These are phyloP conservation scores for Condylostylus longicornis DNA, from an alignment of 1,140 invertebrate species.

Conservation along the genomic window DNA sequence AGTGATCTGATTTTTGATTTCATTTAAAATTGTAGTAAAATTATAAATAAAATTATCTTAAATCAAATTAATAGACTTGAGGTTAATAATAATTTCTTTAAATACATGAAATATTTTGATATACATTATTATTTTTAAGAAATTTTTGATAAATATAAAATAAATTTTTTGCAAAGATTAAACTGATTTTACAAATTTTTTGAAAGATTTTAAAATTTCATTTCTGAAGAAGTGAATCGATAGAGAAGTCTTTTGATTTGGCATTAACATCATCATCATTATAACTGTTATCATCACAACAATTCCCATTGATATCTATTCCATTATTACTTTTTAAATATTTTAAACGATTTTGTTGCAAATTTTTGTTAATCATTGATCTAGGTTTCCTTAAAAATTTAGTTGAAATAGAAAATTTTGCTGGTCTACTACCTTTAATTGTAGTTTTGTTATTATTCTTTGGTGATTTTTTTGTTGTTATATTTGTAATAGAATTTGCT, in stretches of 20 bases:
- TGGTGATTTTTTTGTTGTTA: constrained; percentile 2
- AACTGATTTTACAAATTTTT: too few species aligned
- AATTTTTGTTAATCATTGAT: constrained; percentile 13
- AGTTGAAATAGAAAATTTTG: constrained; percentile 29
- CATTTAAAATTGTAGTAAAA: too few species aligned
- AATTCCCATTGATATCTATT: constrained; percentile 3
- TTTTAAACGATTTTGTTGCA: not conserved
- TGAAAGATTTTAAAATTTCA: too few species aligned
- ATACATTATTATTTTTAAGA: too few species aligned
- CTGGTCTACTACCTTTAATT: too few species aligned
- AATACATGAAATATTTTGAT: too few species aligned
- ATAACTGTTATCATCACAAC: constrained; percentile 9
- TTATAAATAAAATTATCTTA: too few species aligned
- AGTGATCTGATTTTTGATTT: too few species aligned
- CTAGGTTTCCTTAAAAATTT: constrained; percentile 28
- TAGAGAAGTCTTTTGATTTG: constrained; percentile 32
- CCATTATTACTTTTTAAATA: constrained; percentile 1
- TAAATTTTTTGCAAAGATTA: too few species aligned
- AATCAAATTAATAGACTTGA: too few species aligned
- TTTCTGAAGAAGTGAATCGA: constrained; percentile 30
- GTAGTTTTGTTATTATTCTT: constrained; percentile 11
- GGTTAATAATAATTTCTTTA: too few species aligned
- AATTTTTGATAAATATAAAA: too few species aligned
- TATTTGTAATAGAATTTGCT: not conserved
- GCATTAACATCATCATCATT: constrained; percentile 27